Percentiles rank a stretch among this genome's conserved stretches.
Evolutionary conservation across 2,797 vertebrate species (phyloP).

Genomic region (Sebastes cheni): DNA sequence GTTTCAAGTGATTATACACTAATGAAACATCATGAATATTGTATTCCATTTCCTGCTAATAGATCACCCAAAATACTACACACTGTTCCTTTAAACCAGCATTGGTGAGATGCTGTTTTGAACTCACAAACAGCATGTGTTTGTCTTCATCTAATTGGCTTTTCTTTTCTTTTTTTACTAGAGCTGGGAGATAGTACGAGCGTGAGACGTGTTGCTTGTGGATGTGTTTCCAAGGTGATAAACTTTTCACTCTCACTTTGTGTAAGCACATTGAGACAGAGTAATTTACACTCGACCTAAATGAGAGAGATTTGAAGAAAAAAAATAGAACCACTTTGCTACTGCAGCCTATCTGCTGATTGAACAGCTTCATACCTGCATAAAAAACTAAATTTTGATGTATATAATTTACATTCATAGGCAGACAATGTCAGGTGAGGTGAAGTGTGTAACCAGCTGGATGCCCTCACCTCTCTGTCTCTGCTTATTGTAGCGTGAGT

Average conservation of each 20-base stretch:
- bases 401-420: background rate
- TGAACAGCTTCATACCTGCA: background rate
- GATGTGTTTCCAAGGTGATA: constrained; percentile 83
- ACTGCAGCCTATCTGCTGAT: background rate
- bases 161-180: constrained; percentile 26
- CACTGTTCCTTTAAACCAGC: background rate
- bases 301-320: background rate
- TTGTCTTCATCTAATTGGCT: constrained; percentile 72
- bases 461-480: constrained; percentile 45
- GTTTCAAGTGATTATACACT: too few species aligned
- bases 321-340: background rate
- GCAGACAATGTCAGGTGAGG: constrained; percentile 26
- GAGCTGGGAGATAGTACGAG: constrained; percentile 59
- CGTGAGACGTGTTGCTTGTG: constrained; percentile 66
- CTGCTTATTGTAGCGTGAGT: constrained; percentile 54
- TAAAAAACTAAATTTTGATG: background rate
- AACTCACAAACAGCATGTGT: constrained; percentile 54
- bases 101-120: constrained; percentile 25
- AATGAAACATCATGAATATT: too few species aligned
- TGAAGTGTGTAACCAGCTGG: constrained; percentile 64
- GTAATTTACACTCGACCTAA: background rate
- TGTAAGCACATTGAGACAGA: background rate
- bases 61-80: too few species aligned
- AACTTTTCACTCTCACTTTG: constrained; percentile 78
- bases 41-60: too few species aligned